phyloP scores from a whole-genome alignment of 2,888 invertebrate species.

The Panzeria rudis region DNA sequence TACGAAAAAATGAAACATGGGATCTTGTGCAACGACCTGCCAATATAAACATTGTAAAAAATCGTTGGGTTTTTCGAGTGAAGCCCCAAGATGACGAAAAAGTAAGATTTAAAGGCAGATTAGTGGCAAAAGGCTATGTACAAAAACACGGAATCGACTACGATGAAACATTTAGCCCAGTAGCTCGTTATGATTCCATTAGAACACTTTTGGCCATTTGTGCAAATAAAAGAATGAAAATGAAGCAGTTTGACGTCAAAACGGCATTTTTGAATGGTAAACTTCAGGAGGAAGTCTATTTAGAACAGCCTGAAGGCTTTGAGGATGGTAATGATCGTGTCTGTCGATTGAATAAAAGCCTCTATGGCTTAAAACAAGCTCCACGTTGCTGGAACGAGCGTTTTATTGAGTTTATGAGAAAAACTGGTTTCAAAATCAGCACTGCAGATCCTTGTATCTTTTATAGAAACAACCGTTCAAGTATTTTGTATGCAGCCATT shows the following conservation, averaged over 20 bases:
- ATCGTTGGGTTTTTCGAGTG: too few species aligned
- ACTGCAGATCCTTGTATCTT: conserved; percentile 76
- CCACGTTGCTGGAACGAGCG: conserved; percentile 74
- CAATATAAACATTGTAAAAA: too few species aligned
- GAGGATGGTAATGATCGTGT: conserved; percentile 72
- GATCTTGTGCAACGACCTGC: conserved; percentile 52
- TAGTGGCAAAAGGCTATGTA: conserved; percentile 68
- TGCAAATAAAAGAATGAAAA: conserved; percentile 12
- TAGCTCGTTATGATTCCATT: conserved; percentile 52
- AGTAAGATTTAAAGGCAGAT: conserved; percentile 61
- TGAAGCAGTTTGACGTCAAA: conserved; percentile 52
- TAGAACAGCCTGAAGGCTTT: conserved; percentile 67
- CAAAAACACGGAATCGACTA: conserved; percentile 70
- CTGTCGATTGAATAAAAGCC: conserved; percentile 70
- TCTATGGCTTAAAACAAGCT: conserved; percentile 75
- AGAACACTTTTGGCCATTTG: conserved; percentile 23
- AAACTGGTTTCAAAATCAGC: conserved; percentile 18
- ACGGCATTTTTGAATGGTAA: conserved; percentile 55
- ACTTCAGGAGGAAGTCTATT: conserved; percentile 52
- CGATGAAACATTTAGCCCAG: conserved; percentile 71
- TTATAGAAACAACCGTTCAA: conserved; percentile 30
- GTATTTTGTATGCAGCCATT: conserved; percentile 71
- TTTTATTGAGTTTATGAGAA: conserved; percentile 64
- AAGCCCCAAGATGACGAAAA: conserved; percentile 25
- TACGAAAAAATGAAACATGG: conserved; percentile 62